Base-by-base conservation (phyloP, 1,140 invertebrate species). In the Leptopilina clavipes region DNA sequence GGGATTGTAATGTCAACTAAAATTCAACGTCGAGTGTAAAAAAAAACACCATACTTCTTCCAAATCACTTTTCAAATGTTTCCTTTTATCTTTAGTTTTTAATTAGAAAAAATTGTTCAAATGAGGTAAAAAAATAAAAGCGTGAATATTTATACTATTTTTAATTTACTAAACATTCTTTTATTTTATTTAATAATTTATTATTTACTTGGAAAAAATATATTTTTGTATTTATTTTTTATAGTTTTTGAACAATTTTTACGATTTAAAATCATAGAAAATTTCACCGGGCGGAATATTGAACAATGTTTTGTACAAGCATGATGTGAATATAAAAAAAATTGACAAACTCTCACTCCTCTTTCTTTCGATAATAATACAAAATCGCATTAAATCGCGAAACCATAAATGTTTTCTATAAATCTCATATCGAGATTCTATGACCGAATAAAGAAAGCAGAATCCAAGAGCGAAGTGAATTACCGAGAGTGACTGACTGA, bases 401-500 rank as follows among this genome's bases (percentile, higher is more conserved):
- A 31, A 37, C n/a, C 8, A 31, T 9, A 65, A 31, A n/a, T 65
- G 19, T 31, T 54, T 65, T 37, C 59, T 25, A 11, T 65, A n/a
- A n/a, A 65, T 31, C 19, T 65, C 14, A 14, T 65, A 25, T 31
- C 19, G 59, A 65, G 59, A 65, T 25, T 31, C 59, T 65, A 31
- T 25, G 25, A 14, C 25, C 59, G 59, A 65, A 65, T 65, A 65
- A 65, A 65, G 75, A 65, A 76, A 48, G 73, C 43, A 76, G 54
- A 54, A 73, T 52, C 25, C 74, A 40, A 52, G 70, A 72, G 31
- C 74, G 73, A 79, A 40, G 56, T 75, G 72, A 81, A 79, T 76
- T 77, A 83, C 73, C 76, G 70, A 85, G 70, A 85, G 76, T 80
- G 79, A 77, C 71, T 81, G 76, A 80, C 73, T 80, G 70, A 73